Percentiles rank a stretch among this genome's conserved stretches.
These are phyloP conservation scores for Eulithis testata DNA, from an alignment of 2,888 invertebrate species.

Conservation along the genomic window DNA sequence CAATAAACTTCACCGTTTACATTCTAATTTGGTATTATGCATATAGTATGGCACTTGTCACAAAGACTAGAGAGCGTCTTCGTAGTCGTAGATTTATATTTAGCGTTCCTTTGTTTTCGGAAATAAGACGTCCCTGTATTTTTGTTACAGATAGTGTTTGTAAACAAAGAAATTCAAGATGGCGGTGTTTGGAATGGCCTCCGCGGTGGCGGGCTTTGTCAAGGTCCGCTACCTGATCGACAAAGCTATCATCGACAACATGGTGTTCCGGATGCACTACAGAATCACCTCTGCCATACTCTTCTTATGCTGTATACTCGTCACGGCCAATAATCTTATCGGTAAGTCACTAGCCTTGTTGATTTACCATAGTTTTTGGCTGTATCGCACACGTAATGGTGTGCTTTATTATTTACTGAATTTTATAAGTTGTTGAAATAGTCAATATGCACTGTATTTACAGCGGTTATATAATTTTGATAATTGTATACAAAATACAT, in stretches of 20 bases:
- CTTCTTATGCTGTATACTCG: conserved; percentile 94
- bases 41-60: conserved; percentile 68
- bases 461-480: neutral
- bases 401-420: conserved; percentile 11
- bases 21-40: conserved; percentile 74
- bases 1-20: conserved; percentile 72
- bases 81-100: conserved; percentile 58
- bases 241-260: conserved; percentile 95
- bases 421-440: neutral
- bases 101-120: conserved; percentile 58
- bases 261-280: conserved; percentile 95
- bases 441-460: neutral
- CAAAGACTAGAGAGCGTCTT: conserved; percentile 50
- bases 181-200: conserved; percentile 93
- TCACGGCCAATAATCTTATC: conserved; percentile 95
- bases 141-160: conserved; percentile 61
- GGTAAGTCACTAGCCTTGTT: conserved; percentile 85
- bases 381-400: conserved; percentile 4
- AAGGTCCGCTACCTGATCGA: conserved; percentile 95
- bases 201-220: conserved; percentile 95
- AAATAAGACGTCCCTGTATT: conserved; percentile 42
- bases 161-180: conserved; percentile 78
- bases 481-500: too few relatives aligned
- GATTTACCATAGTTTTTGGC: conserved; percentile 9
- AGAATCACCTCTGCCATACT: conserved; percentile 94